Base-by-base conservation (phyloP, 2,888 invertebrate genomes). In the Aethes cnicana region DNA sequence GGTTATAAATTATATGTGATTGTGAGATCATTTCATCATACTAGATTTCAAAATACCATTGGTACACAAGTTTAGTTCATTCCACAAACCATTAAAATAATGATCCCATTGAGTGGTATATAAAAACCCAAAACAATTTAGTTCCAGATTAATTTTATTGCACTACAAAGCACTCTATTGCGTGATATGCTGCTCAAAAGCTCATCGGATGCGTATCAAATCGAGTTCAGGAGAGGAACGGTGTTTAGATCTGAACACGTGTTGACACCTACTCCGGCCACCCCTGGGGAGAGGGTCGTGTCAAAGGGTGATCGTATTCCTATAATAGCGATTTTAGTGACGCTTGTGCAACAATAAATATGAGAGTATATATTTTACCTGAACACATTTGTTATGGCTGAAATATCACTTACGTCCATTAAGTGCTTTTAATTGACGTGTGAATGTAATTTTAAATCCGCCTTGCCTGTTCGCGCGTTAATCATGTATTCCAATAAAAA, bases 241-340 rank as follows among this genome's bases (percentile, higher is more conserved):
- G 61, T 66, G 70, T 77, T 72, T 70, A 73, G 77, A 80, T 77
- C 73, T 66, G 68, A 84, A 84, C 87, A 87, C 87, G 87, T 88
- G 87, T 84, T 85, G 82, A 64, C 77, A 81, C 79, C 79, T 77
- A 78, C 71, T 66, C 36, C 11, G 39, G 67, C 71, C 73, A 71
- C 73, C 69, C 69, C 72, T 74, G 79, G 49, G 52, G 55, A 62
- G 74, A 77, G 78, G 77, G 63, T 66, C 53, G 39, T 53, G 59
- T 36, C 36, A 52, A 68, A 74, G 80, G 72, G 77, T 70, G 67
- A 74, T 74, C n/a, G n/a, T n/a, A n/a, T n/a, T n/a, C n/a, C n/a
- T n/a, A 69, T 78, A 82, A 84, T 83, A 72, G 76, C 69, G 59
- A 74, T 71, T 79, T 84, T 81, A 75, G 77, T 69, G 61, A 74